Base-by-base conservation (phyloP, 2,113 vertebrate genomes). In the Oncorhynchus masou region DNA sequence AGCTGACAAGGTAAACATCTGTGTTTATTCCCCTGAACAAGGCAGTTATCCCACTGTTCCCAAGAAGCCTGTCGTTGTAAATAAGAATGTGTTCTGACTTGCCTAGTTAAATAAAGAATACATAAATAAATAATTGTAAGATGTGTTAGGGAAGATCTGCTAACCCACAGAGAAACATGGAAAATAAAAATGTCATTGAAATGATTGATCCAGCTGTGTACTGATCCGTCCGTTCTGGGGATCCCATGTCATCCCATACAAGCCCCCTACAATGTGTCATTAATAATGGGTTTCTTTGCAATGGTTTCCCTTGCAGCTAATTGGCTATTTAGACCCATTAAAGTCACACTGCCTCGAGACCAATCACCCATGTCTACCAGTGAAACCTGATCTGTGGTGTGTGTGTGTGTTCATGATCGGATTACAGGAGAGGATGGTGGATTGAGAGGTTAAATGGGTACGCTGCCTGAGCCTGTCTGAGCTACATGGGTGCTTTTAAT, bases 271-370 rank as follows among this genome's bases (percentile, higher is more conserved):
- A 49, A 88, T 87, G 85, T 81, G 80, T 85, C 85, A 89, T 90
- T 87, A 88, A 81, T 77, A 81, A 84, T 74, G 75, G 78, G 81
- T 86, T 45, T 78, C 84, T 76, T 77, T 73, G 65, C 74, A 65
- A 70, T 77, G 81, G 78, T 87, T 68, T 78, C 84, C 84, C 89
- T 89, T 83, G 78, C 31, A 39, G 79, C 82, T 92, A 92, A 92
- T 92, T 91, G 86, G 84, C 85, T 89, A 84, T 90, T 90, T 87
- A 84, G 84, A 88, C 77, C 76, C 29, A 71, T 76, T 75, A 74
- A 93, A 91, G 89, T 85, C 80, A 74, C 81, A 67, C 34, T 77
- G 85, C 82, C 89, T 76, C 29, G 16, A 85, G 89, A 85, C 83
- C 85, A 84, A 77, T 90, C 82, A 83, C 87, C 80, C 79, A 72